Evolutionary conservation across 2,797 vertebrate genomes (phyloP), one percentile per base, ranked within the genome.

Genomic region (Megaceryle alcyon): DNA sequence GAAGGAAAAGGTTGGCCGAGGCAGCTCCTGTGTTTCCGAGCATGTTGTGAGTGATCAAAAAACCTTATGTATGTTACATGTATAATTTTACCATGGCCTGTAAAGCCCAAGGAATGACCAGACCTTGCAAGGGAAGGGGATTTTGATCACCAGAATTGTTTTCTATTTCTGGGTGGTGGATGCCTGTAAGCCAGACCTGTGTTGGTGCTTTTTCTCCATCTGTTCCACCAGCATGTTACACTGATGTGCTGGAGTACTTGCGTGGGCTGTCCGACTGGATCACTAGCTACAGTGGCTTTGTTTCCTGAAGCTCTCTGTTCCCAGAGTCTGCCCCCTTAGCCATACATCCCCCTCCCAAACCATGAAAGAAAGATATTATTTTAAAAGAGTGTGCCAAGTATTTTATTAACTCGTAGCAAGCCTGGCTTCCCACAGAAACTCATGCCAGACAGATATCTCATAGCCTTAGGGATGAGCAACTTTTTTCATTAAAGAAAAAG

Each of bases 21-120:
- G 3, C 28, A 28, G 26, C 48, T 48, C 26, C 73, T 56, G n/a
- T 28, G 53, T 44, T 75, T 49, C 2, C 1, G 14, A 54, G 39
- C 6, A 1, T 6, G 46, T 7, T 25, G 5, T 53, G 31, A 86
- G 49, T 44, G 19, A 71, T 25, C 17, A 10, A 46, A 46, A 59
- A n/a, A 12, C 9, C 4, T 3, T 7, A 3, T 3, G 6, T 69
- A 6, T 13, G 28, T 29, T 43, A 8, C 23, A 1, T 8, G 43
- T 60, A 3, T 0, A 4, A 14, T 69, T 66, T 44, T 41, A 43
- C 20, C 14, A 2, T 2, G 12, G 37, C 46, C 56, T 35, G 29
- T 11, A 51, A 71, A 57, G 59, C 65, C 26, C 25, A 6, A 21
- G 71, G 75, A 35, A 25, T 1, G 17, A 17, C 2, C 3, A 57